Evolutionary conservation across 2,113 vertebrate species (phyloP).

Genomic region (Ancistrus triradiatus): DNA sequence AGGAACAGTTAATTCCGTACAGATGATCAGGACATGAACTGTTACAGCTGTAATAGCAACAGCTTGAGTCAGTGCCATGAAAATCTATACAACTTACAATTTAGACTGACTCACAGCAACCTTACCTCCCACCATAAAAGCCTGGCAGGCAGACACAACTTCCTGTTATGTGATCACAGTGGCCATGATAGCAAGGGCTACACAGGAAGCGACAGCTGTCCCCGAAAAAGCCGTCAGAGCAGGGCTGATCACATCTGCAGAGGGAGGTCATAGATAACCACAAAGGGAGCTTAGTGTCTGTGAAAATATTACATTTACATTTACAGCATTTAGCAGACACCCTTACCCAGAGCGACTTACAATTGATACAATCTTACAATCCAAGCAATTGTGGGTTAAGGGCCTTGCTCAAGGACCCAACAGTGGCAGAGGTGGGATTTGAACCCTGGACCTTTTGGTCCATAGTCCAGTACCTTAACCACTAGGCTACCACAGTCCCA

Average conservation of each 20-base stretch:
- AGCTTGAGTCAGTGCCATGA: neutral
- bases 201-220: conserved; percentile 75
- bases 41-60: conserved; percentile 78
- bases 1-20: conserved; percentile 85
- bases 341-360: neutral
- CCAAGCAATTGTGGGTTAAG: too few species aligned
- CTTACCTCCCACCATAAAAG: conserved; percentile 85
- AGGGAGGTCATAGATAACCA: conserved; percentile 1
- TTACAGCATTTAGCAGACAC: too few species aligned
- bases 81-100: neutral
- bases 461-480: too few species aligned
- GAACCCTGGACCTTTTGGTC: too few species aligned
- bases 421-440: too few species aligned
- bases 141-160: conserved; percentile 80
- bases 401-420: too few species aligned
- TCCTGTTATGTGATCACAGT: conserved; percentile 82
- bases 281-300: neutral
- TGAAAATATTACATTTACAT: too few species aligned
- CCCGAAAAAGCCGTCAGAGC: conserved; percentile 75
- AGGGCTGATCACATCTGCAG: conserved; percentile 79
- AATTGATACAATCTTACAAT: neutral
- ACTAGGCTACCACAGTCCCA: too few species aligned
- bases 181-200: conserved; percentile 71
- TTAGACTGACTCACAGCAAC: neutral
- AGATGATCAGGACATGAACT: conserved; percentile 74